These are phyloP conservation scores for Gorsachius goisagi DNA, from an alignment of 2,113 vertebrate genomes.

Conservation along the genomic window DNA sequence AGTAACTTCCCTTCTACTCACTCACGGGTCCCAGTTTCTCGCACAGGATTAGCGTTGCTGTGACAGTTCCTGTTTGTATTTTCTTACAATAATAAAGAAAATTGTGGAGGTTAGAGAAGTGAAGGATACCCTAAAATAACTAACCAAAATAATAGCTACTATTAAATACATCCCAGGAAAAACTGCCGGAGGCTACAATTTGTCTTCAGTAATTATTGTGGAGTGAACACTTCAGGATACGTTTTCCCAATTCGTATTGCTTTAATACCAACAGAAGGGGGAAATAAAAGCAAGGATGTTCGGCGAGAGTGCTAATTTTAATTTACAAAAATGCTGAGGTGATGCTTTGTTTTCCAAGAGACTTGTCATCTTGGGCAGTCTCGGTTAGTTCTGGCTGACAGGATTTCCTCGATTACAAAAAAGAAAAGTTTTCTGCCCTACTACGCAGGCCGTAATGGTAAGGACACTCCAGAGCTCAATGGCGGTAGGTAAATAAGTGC, in stretches of 20 bases:
- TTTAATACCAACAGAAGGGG: too few species aligned
- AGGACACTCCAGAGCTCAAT: background rate
- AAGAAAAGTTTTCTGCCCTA: background rate
- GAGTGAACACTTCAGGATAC: background rate
- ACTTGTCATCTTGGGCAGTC: background rate
- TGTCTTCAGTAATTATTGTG: background rate
- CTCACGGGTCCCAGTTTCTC: background rate
- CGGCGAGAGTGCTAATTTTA: background rate
- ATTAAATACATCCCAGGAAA: background rate
- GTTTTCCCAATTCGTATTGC: background rate
- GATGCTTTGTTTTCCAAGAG: background rate
- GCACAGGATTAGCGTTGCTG: background rate
- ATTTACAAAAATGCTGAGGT: background rate
- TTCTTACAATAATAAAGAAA: background rate
- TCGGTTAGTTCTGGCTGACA: background rate
- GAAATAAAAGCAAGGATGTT: background rate
- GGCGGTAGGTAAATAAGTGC: background rate
- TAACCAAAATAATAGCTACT: background rate
- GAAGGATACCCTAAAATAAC: background rate
- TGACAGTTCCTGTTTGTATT: background rate
- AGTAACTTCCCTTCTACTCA: background rate
- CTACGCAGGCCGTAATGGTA: background rate
- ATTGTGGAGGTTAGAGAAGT: background rate
- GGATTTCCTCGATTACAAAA: background rate
- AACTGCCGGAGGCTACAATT: background rate